phyloP scores from a whole-genome alignment of 2,797 vertebrate species.

The Semaprochilodus insignis region DNA sequence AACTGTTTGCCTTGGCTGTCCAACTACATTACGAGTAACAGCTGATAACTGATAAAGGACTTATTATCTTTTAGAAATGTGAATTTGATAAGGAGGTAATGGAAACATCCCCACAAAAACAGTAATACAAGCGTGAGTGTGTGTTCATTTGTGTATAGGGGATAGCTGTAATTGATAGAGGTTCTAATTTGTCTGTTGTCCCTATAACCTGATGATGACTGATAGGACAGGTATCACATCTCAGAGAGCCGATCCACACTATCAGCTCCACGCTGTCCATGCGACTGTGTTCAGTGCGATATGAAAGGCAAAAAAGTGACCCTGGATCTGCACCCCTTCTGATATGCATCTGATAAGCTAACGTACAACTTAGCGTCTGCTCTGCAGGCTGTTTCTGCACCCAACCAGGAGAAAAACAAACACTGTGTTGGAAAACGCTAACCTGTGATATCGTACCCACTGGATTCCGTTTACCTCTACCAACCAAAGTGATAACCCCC shows the following conservation, averaged over 20 bases:
- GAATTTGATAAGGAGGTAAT: neutral
- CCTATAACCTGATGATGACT: constrained; percentile 61
- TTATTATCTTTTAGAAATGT: no score
- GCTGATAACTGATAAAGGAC: no score
- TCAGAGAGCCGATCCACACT: constrained; percentile 5
- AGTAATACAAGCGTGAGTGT: neutral
- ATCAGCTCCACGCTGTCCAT: neutral
- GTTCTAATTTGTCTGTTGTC: constrained; percentile 57
- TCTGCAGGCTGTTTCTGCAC: neutral
- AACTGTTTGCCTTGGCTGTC: no score
- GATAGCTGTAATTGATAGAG: constrained; percentile 58
- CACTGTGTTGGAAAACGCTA: constrained; percentile 50
- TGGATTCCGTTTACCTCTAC: constrained; percentile 36
- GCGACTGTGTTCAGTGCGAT: neutral
- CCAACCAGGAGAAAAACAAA: constrained; percentile 33
- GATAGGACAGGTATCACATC: constrained; percentile 51
- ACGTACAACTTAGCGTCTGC: neutral
- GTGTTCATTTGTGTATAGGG: constrained; percentile 19
- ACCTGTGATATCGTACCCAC: constrained; percentile 27
- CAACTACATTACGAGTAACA: no score
- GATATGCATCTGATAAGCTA: neutral
- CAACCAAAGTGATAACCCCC: constrained; percentile 35
- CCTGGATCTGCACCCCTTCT: neutral
- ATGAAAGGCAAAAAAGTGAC: constrained; percentile 26
- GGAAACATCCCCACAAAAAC: neutral